Conservation (phyloP, 2,113 vertebrate species). For the Ceratotherium simum region DNA sequence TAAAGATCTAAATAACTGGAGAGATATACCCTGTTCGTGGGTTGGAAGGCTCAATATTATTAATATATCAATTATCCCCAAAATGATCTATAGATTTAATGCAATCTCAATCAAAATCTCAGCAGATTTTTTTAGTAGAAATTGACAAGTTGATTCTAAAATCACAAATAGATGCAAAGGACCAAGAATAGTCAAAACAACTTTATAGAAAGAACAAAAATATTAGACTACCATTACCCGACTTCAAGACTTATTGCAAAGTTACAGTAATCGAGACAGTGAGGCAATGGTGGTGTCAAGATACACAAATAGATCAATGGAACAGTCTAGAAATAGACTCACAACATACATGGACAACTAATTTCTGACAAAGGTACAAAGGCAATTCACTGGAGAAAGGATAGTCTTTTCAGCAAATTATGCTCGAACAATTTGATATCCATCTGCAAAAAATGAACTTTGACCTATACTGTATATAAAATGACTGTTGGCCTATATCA, state of each 20-base stretch:
- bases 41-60: not conserved
- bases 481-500: too few species aligned
- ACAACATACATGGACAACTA: not conserved
- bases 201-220: not conserved
- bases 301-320: not conserved
- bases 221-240: not conserved
- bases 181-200: not conserved
- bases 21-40: not conserved
- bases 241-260: not conserved
- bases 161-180: not conserved
- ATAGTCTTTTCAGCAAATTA: not conserved
- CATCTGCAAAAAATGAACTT: too few species aligned
- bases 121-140: not conserved
- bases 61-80: too few species aligned
- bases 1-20: not conserved
- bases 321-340: not conserved
- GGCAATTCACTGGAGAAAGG: not conserved
- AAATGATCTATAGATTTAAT: too few species aligned
- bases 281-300: not conserved
- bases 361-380: not conserved
- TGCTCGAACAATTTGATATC: too few species aligned
- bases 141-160: not conserved
- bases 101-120: too few species aligned
- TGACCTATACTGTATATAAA: too few species aligned
- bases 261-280: not conserved